Conservation (phyloP, 2,888 invertebrate genomes). For the Calameuta filiformis region DNA sequence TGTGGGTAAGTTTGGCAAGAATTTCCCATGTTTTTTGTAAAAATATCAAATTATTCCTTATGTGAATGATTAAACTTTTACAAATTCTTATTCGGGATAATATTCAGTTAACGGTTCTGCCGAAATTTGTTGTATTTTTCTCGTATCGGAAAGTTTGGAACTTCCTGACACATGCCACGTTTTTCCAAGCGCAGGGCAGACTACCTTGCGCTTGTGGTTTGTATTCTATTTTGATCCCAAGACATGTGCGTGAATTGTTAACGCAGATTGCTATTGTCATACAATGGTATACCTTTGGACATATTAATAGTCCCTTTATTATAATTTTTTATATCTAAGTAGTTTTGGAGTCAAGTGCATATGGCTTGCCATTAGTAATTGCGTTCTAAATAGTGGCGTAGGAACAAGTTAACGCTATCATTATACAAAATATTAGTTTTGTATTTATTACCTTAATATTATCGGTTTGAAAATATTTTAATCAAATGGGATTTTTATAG, state of each 20-base stretch:
- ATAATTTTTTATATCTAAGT: neutral
- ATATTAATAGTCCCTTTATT: neutral
- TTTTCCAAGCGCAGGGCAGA: neutral
- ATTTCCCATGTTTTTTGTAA: slow-evolving; percentile 26
- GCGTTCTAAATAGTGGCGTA: neutral
- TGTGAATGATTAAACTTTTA: neutral
- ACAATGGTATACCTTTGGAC: neutral
- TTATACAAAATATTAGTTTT: neutral
- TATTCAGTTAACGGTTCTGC: slow-evolving; percentile 10
- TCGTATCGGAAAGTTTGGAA: slow-evolving; percentile 5
- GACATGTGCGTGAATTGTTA: neutral
- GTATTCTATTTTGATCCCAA: neutral
- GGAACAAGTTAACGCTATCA: neutral
- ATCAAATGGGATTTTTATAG: neutral
- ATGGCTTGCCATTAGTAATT: neutral
- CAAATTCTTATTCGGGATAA: slow-evolving; percentile 13
- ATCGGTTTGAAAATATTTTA: neutral
- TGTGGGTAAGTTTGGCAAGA: slow-evolving; percentile 43
- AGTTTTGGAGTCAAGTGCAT: neutral
- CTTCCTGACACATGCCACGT: slow-evolving; percentile 33
- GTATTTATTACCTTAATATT: neutral
- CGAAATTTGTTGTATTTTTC: slow-evolving; percentile 2
- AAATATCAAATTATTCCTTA: slow-evolving; percentile 7
- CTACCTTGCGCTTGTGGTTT: neutral
- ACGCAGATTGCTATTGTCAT: neutral